Evolutionary conservation across 2,113 vertebrate genomes (phyloP).

Genomic region (Hepsetus odoe): DNA sequence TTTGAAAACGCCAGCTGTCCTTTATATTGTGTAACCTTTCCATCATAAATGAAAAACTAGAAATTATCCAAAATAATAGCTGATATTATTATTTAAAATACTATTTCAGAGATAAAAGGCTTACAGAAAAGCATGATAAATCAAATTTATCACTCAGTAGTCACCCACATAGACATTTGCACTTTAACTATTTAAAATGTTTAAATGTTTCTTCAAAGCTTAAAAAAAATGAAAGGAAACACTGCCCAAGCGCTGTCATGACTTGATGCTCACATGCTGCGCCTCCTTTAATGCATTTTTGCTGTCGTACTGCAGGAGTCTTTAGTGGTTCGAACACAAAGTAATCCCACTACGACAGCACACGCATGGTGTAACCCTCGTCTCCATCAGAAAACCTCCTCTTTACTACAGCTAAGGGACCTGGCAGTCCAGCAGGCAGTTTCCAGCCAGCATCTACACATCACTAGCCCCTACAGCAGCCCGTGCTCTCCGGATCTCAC

Average conservation of each 20-base stretch:
- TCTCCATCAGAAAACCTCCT: slow-evolving; percentile 26
- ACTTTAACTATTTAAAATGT: not conserved
- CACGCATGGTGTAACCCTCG: slow-evolving; percentile 37
- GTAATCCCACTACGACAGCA: slow-evolving; percentile 15
- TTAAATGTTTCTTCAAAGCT: not conserved
- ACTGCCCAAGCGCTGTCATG: not conserved
- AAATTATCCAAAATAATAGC: too few relatives aligned
- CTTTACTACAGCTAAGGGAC: slow-evolving; percentile 44
- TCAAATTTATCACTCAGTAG: not conserved
- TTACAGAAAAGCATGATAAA: not conserved
- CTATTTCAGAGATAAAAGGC: too few relatives aligned
- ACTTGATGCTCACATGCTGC: not conserved
- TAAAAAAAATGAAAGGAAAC: not conserved
- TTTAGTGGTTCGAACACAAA: slow-evolving; percentile 32
- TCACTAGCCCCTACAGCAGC: slow-evolving; percentile 18
- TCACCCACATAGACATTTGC: not conserved
- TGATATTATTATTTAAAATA: too few relatives aligned
- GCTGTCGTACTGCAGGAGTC: slow-evolving; percentile 23
- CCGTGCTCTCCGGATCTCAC: slow-evolving; percentile 1
- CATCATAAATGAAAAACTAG: too few relatives aligned
- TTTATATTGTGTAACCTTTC: too few relatives aligned
- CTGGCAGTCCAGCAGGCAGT: slow-evolving; percentile 29
- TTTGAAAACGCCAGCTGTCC: too few relatives aligned
- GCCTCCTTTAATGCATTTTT: slow-evolving; percentile 25
- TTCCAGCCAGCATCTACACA: slow-evolving; percentile 34